Conservation (phyloP, 2,113 vertebrate species). For the Pterocles burchelli region DNA sequence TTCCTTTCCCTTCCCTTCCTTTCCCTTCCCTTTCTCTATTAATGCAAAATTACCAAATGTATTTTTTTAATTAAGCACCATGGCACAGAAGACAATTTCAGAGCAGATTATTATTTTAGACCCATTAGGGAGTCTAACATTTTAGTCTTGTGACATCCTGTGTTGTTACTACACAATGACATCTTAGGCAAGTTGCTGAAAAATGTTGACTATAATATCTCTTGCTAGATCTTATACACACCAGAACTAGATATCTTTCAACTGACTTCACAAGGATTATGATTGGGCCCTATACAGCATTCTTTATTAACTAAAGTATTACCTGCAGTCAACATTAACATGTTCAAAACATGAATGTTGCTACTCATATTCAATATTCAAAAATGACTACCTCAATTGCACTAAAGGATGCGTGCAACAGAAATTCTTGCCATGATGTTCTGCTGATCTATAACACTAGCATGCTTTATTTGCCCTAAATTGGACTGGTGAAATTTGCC, state of each 20-base stretch:
- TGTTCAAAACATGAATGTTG: background rate
- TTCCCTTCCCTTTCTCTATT: background rate
- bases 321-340: background rate
- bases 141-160: background rate
- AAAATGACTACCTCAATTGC: background rate
- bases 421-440: background rate
- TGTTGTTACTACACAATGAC: background rate
- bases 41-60: background rate
- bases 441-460: background rate
- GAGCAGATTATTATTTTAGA: background rate
- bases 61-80: background rate
- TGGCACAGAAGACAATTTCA: background rate
- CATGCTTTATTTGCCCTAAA: background rate
- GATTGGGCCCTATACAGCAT: fast-evolving
- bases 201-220: background rate
- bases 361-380: background rate
- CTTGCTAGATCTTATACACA: background rate
- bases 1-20: background rate
- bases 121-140: background rate
- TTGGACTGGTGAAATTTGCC: background rate
- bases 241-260: background rate
- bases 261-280: background rate
- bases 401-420: background rate
- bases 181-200: background rate
- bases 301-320: background rate